Evolutionary conservation across 2,113 vertebrate genomes (phyloP).

Genomic region (Pipa parva): DNA sequence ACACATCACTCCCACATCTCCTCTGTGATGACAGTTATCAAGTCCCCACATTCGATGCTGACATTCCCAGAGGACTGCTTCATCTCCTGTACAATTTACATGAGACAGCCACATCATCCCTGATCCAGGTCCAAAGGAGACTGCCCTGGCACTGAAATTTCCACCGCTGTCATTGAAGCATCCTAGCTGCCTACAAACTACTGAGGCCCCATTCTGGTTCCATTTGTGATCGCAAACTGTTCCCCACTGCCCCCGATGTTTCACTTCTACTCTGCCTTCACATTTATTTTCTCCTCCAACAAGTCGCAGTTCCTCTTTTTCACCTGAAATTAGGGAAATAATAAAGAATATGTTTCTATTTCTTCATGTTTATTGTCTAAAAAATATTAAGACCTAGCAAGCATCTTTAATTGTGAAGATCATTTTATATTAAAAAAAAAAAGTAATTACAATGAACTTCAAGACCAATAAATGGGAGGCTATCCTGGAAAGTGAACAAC

Average conservation of each 20-base stretch:
- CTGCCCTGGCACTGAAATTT: no score
- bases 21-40: conserved; percentile 58
- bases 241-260: conserved; percentile 45
- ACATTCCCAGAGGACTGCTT: conserved; percentile 52
- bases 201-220: conserved; percentile 45
- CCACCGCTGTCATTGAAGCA: conserved; percentile 50
- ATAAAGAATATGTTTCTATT: no score
- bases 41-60: conserved; percentile 48
- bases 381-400: no score
- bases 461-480: no score
- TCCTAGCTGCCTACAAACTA: conserved; percentile 56
- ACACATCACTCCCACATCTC: conserved; percentile 58
- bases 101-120: conserved; percentile 62
- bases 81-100: conserved; percentile 54
- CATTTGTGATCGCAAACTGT: conserved; percentile 50
- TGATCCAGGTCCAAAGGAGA: conserved; percentile 56
- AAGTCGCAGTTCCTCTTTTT: conserved; percentile 47
- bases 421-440: no score
- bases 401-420: no score
- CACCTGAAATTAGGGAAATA: no score
- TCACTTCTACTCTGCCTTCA: conserved; percentile 57
- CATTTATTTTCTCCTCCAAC: conserved; percentile 57
- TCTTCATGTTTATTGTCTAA: no score
- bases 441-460: no score
- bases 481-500: no score